phyloP scores from a whole-genome alignment of 2,113 vertebrate species.

The Orcinus orca region DNA sequence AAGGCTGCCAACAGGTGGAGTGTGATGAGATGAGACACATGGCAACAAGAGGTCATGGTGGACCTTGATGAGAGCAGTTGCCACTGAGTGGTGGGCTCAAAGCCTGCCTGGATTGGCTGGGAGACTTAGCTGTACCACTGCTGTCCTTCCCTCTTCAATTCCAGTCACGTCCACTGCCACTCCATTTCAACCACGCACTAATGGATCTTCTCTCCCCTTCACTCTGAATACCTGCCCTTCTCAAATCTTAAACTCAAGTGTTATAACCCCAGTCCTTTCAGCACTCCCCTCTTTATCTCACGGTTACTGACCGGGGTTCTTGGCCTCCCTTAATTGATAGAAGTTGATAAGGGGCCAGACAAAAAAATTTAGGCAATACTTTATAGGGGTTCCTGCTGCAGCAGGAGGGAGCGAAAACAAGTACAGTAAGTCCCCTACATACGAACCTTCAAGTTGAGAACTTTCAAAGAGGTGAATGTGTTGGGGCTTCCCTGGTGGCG shows the following conservation, averaged over 20 bases:
- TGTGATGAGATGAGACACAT: neutral
- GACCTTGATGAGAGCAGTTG: neutral
- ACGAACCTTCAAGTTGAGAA: too few species aligned
- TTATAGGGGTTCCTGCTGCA: neutral
- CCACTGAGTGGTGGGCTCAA: neutral
- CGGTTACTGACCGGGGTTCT: neutral
- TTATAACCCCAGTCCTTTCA: neutral
- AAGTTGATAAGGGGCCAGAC: neutral
- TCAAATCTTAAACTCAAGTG: neutral
- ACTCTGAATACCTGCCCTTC: neutral
- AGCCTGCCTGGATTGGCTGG: neutral
- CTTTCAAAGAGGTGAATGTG: too few species aligned
- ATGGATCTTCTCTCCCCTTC: neutral
- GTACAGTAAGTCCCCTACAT: too few species aligned
- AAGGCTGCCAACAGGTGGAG: neutral
- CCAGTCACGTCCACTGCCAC: neutral
- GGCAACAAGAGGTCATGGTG: neutral
- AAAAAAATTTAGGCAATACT: neutral
- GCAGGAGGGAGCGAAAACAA: neutral
- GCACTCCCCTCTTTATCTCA: fast-evolving
- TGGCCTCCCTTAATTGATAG: neutral
- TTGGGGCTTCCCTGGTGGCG: too few species aligned
- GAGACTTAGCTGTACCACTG: neutral
- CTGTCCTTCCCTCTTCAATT: neutral
- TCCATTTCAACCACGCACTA: neutral